A percentile compares a stretch with the other conserved stretches of the same genome.
Evolutionary conservation across 2,797 vertebrate genomes (phyloP).

Genomic region (Parauchenoglanis punctatus): DNA sequence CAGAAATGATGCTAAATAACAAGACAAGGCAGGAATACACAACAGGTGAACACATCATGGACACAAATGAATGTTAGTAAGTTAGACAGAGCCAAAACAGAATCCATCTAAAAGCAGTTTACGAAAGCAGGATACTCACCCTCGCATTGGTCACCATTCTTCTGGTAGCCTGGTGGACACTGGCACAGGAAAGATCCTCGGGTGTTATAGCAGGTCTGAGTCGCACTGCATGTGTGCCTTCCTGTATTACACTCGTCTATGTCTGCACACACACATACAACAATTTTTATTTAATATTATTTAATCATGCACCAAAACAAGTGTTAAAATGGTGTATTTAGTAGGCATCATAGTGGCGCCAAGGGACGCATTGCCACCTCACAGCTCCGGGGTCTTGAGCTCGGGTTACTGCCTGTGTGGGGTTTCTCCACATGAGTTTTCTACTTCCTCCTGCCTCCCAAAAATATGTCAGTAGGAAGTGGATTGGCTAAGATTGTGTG

Average conservation of each 20-base stretch:
- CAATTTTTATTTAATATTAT: background rate
- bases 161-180: conserved; percentile 87
- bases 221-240: conserved; percentile 84
- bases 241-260: conserved; percentile 89
- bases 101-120: background rate
- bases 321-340: background rate
- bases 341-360: background rate
- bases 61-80: background rate
- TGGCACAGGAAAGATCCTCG: conserved; percentile 90
- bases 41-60: background rate
- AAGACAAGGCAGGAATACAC: background rate
- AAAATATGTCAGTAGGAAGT: background rate
- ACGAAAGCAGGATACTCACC: conserved; percentile 76
- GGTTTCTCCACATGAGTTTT: background rate
- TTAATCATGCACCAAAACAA: background rate
- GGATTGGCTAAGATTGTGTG: background rate
- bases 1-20: background rate
- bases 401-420: background rate
- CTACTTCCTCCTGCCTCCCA: background rate
- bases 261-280: conserved; percentile 72
- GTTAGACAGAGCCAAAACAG: background rate
- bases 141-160: conserved; percentile 87
- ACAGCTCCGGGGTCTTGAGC: background rate
- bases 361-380: background rate
- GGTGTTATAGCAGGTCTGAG: conserved; percentile 90